Evolutionary conservation across 2,113 vertebrate genomes (phyloP), one percentile per base, ranked within the genome.

Genomic region (Python bivittatus): DNA sequence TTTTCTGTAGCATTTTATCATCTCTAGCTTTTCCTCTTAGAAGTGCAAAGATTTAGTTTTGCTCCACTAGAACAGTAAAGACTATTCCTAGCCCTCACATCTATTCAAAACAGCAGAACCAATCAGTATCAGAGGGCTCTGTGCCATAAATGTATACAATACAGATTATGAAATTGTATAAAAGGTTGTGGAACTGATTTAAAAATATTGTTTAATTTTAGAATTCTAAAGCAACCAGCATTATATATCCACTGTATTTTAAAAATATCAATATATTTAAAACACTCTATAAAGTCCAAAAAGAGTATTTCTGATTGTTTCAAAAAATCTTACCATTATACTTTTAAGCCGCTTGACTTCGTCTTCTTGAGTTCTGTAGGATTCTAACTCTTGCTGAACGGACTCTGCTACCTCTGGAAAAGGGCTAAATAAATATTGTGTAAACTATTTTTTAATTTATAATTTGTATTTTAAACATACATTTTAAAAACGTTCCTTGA

Each of bases 321-420:
- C 58, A 94, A 90, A 5, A 92, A 93, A 93, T 92, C 97, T 98
- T 96, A 99, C 99, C 99, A 99, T 99, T 94, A 99, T 99, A 97
- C 98, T 99, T 97, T 99, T 99, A 87, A 99, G 98, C 12, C 98
- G 98, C 95, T 99, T 99, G 84, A 99, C 99, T 93, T 99, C 99
- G 94, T 99, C 99, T 96, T 99, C 99, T 95, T 99, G 99, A 11
- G 99, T 97, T 97, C 99, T 97, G 96, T 99, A 99, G 0, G 98
- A 98, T 94, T 99, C 99, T 92, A 99, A 95, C 94, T 99, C 99
- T 96, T 99, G 98, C 94, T 99, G 99, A 94, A 99, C 99, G 0
- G 99, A 99, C 95, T 99, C 99, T 0, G 99, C 99, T 93, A 99
- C 99, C 96, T 99, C 99, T 94, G 99, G 99, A 94, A 99, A 99